These are phyloP conservation scores for Malurus cyaneus DNA, from an alignment of 2,113 vertebrate species.

Conservation along the genomic window DNA sequence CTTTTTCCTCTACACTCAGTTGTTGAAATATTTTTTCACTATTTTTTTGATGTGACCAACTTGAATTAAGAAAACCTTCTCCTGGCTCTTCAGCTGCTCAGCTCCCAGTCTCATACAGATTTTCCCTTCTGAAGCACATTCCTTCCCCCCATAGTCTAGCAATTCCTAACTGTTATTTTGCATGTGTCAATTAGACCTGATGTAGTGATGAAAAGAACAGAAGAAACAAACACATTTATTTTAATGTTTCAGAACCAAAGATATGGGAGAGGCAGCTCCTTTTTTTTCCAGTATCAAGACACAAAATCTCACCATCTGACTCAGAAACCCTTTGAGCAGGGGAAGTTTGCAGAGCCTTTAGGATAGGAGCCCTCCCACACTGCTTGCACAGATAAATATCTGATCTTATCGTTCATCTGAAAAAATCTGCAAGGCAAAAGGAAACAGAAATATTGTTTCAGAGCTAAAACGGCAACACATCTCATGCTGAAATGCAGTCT, in stretches of 20 bases:
- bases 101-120: background rate
- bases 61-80: background rate
- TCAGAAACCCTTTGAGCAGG: constrained; percentile 5
- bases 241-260: background rate
- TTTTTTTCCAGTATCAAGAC: background rate
- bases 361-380: constrained; percentile 20
- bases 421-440: constrained; percentile 22
- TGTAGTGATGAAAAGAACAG: background rate
- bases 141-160: background rate
- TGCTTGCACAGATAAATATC: background rate
- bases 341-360: constrained; percentile 14
- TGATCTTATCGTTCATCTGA: constrained; percentile 12
- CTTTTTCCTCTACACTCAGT: background rate
- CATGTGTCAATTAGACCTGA: background rate
- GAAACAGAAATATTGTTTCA: background rate
- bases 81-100: background rate
- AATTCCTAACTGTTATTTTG: background rate
- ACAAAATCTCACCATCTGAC: background rate
- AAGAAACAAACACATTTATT: background rate
- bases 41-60: background rate
- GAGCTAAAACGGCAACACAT: background rate
- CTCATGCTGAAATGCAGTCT: constrained; percentile 23
- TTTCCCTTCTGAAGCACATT: background rate
- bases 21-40: background rate
- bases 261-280: background rate